Evolutionary conservation across 2,113 vertebrate species (phyloP).

Genomic region (Scalopus aquaticus): DNA sequence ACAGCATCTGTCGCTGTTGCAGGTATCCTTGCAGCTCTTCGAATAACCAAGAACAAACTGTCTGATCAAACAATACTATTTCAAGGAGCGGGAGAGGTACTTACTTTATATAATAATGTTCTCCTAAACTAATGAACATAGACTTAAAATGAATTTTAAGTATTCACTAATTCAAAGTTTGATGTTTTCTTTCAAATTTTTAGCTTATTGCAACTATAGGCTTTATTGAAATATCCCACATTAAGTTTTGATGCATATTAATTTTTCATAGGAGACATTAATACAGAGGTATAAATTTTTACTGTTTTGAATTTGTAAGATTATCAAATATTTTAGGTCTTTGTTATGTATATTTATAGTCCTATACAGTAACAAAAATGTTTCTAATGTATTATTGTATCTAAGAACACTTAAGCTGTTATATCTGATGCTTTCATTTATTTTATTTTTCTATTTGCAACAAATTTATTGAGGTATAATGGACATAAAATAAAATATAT

Average conservation of each 20-base stretch:
- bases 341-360: constrained; percentile 18
- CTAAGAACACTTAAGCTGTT: background rate
- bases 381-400: background rate
- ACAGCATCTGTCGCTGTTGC: constrained; percentile 97
- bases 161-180: background rate
- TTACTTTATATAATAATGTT: background rate
- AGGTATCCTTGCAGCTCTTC: constrained; percentile 94
- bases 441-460: no score
- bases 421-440: background rate
- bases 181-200: background rate
- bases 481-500: no score
- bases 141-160: background rate
- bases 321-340: background rate
- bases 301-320: background rate
- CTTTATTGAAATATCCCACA: background rate
- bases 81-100: constrained; percentile 97
- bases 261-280: background rate
- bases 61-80: constrained; percentile 95
- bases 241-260: background rate
- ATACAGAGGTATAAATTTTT: background rate
- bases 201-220: background rate
- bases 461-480: no score
- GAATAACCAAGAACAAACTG: constrained; percentile 94
- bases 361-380: background rate
- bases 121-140: background rate